Conservation (phyloP, 2,888 invertebrate species). For the Tetragnatha montana region DNA sequence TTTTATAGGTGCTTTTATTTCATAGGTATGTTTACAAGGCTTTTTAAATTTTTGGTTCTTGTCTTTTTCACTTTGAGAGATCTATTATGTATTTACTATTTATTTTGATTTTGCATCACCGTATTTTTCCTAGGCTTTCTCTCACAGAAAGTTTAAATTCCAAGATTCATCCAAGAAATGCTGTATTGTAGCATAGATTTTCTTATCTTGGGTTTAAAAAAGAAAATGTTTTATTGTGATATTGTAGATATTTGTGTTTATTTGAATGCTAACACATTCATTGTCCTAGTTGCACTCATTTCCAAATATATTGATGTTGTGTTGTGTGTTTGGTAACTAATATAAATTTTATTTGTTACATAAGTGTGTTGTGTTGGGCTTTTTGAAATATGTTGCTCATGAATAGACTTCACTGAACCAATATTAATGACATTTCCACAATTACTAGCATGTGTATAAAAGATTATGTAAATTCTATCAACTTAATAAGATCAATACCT, state of each 20-base stretch:
- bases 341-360: conserved; percentile 15
- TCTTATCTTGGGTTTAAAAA: neutral
- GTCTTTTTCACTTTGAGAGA: neutral
- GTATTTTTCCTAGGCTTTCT: neutral
- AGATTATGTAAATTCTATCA: neutral
- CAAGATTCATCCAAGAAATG: neutral
- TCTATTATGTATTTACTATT: neutral
- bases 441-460: neutral
- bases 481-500: too few species aligned
- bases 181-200: neutral
- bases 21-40: neutral
- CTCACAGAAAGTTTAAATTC: neutral
- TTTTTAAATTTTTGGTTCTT: neutral
- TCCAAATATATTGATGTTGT: conserved; percentile 24
- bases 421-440: neutral
- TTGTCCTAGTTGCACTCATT: conserved; percentile 9
- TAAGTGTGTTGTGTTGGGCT: neutral
- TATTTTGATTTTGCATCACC: neutral
- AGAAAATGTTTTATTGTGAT: conserved; percentile 9
- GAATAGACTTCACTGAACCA: too few species aligned
- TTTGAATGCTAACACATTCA: conserved; percentile 32
- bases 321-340: neutral
- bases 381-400: neutral
- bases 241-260: conserved; percentile 26
- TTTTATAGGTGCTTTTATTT: neutral